Conservation (phyloP, 2,888 invertebrate species). For the Lepeophtheirus nordmannii region DNA sequence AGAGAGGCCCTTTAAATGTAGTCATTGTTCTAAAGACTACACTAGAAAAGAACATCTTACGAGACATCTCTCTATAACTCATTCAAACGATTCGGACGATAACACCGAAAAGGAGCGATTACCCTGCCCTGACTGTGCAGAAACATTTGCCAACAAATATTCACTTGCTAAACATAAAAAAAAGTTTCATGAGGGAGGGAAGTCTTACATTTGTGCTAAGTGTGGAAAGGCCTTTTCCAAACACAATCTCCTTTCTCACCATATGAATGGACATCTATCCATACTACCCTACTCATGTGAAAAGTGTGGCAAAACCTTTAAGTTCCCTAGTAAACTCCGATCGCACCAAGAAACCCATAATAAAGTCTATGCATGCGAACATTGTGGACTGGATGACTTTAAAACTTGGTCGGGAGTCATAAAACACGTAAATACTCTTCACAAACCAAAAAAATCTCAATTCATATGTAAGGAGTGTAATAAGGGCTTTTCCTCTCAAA, state of each 20-base stretch:
- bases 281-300: slow-evolving; percentile 3
- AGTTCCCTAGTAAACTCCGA: background rate
- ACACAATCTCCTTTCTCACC: background rate
- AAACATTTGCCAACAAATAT: slow-evolving; percentile 10
- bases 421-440: background rate
- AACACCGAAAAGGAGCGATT: background rate
- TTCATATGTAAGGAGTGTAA: background rate
- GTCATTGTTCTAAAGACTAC: background rate
- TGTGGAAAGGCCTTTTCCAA: background rate
- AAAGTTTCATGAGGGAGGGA: background rate
- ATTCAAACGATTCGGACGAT: background rate
- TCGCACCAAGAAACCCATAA: slow-evolving; percentile 4
- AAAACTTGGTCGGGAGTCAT: background rate
- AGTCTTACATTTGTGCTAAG: background rate
- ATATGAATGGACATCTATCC: background rate
- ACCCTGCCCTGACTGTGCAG: background rate
- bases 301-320: background rate
- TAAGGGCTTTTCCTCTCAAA: background rate
- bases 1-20: background rate
- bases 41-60: slow-evolving; percentile 1
- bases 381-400: background rate
- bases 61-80: background rate
- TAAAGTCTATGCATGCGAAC: background rate
- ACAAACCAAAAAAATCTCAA: background rate
- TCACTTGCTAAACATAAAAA: slow-evolving; percentile 1